Evolutionary conservation across 2,888 invertebrate species (phyloP), one percentile per base, ranked within the genome.

Genomic region (Digitonthophagus gazella): DNA sequence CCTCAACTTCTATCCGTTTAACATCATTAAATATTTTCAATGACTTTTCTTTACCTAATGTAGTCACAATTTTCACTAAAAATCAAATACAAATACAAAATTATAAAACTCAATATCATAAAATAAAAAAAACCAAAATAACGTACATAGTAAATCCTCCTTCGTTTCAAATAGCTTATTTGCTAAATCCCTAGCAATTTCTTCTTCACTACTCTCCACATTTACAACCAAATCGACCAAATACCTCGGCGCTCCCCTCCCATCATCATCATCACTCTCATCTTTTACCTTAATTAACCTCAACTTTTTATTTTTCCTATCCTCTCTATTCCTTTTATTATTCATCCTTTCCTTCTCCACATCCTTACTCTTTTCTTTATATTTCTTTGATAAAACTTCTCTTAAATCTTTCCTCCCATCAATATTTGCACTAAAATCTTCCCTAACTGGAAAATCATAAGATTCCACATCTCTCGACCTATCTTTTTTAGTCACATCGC

Each of bases 1-100:
- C 95, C 74, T 90, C 88, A 71, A 88, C 89, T 83, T 96, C 95
- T 67, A 94, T 87, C 76, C 89, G 87, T 80, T 91, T 91, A n/a
- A 94, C 94, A 83, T 92, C 89, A 76, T 90, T 88, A 77, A 91
- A 93, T 66, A 95, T 83, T 75, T 90, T 87, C 71, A 94, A 86
- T 3, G 93, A 90, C 78, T 91, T 89, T 72, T 88, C 87, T 73
- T 88, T 89, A 28, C 95, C 95, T 74, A 93, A 80, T 19, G 88
- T 85, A 76, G 89, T 85, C 15, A 95, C 89, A 74, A 93, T 88
- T 75, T 88, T 88, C 73, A 85, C 93, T 93, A 81, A 55, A 84
- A 86, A 73, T 2, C n/a, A 64, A 58, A 66, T 44, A 56, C 8
- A 58, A 44, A 70, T 1, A 44, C 14, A 66, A 58, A 63, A 55